phyloP scores from a whole-genome alignment of 2,113 vertebrate species.

The Varanus komodoensis region DNA sequence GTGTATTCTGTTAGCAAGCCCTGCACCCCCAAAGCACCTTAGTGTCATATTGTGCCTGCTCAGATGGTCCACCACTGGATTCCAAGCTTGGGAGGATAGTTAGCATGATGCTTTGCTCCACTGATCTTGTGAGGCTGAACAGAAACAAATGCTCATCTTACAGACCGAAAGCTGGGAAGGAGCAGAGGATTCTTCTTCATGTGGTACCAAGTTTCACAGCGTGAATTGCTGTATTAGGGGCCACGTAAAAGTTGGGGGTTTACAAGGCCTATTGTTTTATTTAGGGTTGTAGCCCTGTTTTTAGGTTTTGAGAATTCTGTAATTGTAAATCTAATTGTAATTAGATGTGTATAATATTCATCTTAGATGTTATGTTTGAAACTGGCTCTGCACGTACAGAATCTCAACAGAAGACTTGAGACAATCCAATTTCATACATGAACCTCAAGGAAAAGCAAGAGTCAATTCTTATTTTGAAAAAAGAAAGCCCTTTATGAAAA shows the following conservation, averaged over 20 bases:
- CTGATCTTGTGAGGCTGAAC: not conserved
- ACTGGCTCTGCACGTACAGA: constrained; percentile 18
- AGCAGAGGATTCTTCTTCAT: not conserved
- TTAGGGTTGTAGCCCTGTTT: not conserved
- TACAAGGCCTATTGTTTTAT: not conserved
- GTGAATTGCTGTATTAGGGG: not conserved
- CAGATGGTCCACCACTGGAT: no score
- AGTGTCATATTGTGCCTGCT: not conserved
- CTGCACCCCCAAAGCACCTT: not conserved
- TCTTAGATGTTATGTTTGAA: not conserved
- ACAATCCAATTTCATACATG: constrained; percentile 15
- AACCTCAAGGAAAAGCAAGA: not conserved
- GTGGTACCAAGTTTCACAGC: not conserved
- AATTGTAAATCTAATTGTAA: no score
- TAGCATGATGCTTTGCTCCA: not conserved
- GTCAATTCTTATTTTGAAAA: not conserved
- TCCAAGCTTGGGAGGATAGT: not conserved
- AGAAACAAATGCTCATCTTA: not conserved
- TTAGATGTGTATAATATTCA: not conserved
- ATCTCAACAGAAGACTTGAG: constrained; percentile 1
- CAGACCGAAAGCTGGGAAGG: not conserved
- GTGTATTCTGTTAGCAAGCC: not conserved
- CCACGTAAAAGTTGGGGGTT: not conserved
- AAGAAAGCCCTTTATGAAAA: not conserved
- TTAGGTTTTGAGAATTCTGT: constrained; percentile 23